Evolutionary conservation across 2,797 vertebrate species (phyloP).

Genomic region (Enteromius mattozi): DNA sequence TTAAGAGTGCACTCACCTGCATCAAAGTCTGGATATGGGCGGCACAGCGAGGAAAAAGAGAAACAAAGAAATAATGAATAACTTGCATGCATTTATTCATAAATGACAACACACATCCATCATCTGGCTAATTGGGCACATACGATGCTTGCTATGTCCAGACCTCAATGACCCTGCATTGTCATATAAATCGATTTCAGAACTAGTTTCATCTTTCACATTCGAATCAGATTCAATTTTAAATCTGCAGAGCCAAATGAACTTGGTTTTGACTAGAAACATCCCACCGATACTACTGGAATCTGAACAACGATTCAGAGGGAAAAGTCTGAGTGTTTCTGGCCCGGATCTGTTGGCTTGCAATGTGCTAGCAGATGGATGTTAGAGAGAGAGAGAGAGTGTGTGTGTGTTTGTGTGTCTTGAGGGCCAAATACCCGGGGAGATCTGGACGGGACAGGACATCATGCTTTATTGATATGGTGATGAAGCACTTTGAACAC

Average conservation of each 20-base stretch:
- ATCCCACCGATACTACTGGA: conserved; percentile 2
- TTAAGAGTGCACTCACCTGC: conserved; percentile 82
- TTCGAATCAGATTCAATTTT: not conserved
- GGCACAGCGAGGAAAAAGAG: conserved; percentile 33
- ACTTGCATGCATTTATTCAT: not conserved
- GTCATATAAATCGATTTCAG: not conserved
- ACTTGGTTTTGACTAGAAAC: not conserved
- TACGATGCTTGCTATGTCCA: not conserved
- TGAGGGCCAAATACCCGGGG: conserved; percentile 7
- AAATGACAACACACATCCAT: not conserved
- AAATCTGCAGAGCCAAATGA: not conserved
- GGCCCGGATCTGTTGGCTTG: conserved; percentile 50
- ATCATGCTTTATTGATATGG: conserved; percentile 43
- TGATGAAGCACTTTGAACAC: conserved; percentile 41
- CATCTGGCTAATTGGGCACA: not conserved
- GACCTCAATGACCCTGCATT: not conserved
- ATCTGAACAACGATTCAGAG: conserved; percentile 11
- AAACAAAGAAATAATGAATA: not conserved
- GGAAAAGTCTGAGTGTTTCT: conserved; percentile 1
- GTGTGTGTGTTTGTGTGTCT: conserved; percentile 22
- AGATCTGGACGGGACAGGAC: conserved; percentile 27
- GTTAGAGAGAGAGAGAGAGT: not conserved
- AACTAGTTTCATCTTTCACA: not conserved
- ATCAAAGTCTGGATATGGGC: conserved; percentile 84
- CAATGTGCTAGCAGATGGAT: conserved; percentile 69